phyloP scores from a whole-genome alignment of 2,113 vertebrate genomes.

The Cynopterus brachyotis region DNA sequence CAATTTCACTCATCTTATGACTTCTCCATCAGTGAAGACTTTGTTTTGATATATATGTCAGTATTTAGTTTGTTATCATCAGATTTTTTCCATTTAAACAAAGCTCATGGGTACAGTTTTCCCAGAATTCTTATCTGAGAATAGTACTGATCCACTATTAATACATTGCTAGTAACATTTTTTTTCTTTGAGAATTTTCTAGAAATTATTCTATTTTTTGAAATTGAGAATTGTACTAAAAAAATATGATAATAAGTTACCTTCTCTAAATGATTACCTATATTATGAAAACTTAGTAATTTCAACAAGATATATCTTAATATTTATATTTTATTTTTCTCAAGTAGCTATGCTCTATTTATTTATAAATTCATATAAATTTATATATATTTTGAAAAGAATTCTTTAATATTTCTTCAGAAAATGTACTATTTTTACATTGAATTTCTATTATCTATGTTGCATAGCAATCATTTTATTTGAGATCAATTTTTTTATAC shows the following conservation, averaged over 20 bases:
- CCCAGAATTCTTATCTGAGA: background rate
- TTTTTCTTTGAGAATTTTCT: background rate
- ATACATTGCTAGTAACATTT: background rate
- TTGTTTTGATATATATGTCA: background rate
- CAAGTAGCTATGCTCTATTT: background rate
- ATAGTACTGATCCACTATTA: background rate
- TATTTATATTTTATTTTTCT: background rate
- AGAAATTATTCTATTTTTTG: background rate
- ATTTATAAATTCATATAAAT: background rate
- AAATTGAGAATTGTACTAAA: background rate
- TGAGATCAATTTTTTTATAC: background rate
- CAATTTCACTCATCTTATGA: background rate
- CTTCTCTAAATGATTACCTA: background rate
- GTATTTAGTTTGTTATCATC: background rate
- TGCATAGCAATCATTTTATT: background rate
- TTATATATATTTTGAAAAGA: background rate
- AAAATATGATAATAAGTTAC: background rate
- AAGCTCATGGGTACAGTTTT: background rate
- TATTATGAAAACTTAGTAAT: background rate
- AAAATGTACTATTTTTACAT: no score
- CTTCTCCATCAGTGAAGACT: background rate
- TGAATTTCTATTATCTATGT: no score
- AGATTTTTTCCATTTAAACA: background rate
- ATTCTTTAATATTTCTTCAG: no score
- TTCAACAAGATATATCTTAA: background rate